Base-by-base conservation (phyloP, 2,888 invertebrate species). In the Cephus pygmeus region DNA sequence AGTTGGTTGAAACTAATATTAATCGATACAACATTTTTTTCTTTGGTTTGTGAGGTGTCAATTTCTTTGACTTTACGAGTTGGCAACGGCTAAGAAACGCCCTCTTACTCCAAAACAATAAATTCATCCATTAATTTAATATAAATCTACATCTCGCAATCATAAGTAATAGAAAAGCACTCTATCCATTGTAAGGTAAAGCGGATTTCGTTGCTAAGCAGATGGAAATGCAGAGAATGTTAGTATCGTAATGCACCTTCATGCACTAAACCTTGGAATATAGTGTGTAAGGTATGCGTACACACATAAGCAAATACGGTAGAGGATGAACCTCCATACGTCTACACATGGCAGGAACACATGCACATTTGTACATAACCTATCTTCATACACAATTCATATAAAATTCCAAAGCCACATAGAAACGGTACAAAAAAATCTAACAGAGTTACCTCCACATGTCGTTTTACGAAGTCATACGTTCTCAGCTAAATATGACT, bases 181-280 rank as follows among this genome's bases (percentile, higher is more conserved):
- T 74, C 73, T 76, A 75, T 79, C 78, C 86, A 84, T 86, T 85
- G 87, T 87, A 88, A 88, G 86, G 86, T 85, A 88, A 89, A 90
- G 88, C 89, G 89, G 89, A 90, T 90, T 90, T 87, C 83, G 82
- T 81, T 84, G 86, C 86, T 89, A 89, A 91, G 89, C 88, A 88
- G 88, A 88, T 88, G 87, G 86, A 88, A 87, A 88, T 87, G 85
- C 86, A 85, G 83, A 81, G 84, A 83, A 85, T 85, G 86, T 85
- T 87, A 87, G 87, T 86, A 84, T 85, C 83, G 87, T 88, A 88
- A 88, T 88, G 87, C 87, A 85, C 83, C 81, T 83, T 81, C 80
- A 80, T 83, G 82, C 82, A 82, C 82, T 82, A 80, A 77, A 77
- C 76, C 80, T 31, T 12, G 12, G 31, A 71, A n/a, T 71, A 71